Evolutionary conservation across 1,140 invertebrate genomes (phyloP).

Genomic region (Geopemphigus sp.): DNA sequence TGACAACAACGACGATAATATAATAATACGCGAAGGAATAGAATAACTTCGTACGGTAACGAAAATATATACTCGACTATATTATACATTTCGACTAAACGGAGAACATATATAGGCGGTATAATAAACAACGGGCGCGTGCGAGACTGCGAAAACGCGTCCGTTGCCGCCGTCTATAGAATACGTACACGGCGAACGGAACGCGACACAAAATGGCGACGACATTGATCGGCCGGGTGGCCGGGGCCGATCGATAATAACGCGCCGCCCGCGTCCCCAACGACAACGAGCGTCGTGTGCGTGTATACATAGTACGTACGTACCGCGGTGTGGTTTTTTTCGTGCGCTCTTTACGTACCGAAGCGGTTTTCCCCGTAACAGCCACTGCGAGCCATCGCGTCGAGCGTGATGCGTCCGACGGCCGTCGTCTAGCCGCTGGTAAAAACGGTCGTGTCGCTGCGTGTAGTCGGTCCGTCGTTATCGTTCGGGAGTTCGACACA

Average conservation of each 20-base stretch:
- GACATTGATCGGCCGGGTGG: conserved; percentile 38
- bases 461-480: neutral
- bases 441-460: too few relatives aligned
- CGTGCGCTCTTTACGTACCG: neutral
- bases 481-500: neutral
- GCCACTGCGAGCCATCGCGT: too few relatives aligned
- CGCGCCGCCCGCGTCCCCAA: conserved; percentile 30
- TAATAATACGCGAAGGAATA: too few relatives aligned
- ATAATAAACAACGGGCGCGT: too few relatives aligned
- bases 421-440: too few relatives aligned
- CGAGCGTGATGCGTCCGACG: too few relatives aligned
- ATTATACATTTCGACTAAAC: too few relatives aligned
- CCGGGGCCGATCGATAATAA: conserved; percentile 40
- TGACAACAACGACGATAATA: too few relatives aligned
- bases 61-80: too few relatives aligned
- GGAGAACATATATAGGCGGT: too few relatives aligned
- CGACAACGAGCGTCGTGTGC: neutral
- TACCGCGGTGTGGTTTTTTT: conserved; percentile 3
- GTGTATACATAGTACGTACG: neutral
- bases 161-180: neutral
- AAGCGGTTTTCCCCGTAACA: neutral
- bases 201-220: conserved; percentile 40
- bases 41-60: too few relatives aligned
- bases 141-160: too few relatives aligned
- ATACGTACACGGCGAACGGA: neutral